Evolutionary conservation across 2,888 invertebrate species (phyloP).

Genomic region (Alloplasta piceator): DNA sequence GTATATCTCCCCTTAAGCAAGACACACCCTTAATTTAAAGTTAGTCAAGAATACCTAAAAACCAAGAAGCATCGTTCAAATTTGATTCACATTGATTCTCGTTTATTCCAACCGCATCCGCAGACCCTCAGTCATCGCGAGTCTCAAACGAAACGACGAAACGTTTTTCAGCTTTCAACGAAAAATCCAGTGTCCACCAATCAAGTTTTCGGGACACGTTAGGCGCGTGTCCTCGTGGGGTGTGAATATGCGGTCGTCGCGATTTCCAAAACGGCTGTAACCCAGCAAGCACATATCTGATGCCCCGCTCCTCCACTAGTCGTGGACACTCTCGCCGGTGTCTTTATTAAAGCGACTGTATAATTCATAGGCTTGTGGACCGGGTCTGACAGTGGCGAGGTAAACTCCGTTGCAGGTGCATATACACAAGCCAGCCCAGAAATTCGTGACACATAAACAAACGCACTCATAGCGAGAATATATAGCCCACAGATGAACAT

Average conservation of each 20-base stretch:
- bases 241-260: constrained; percentile 44
- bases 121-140: too few species aligned
- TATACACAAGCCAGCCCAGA: constrained; percentile 2
- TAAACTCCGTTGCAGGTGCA: constrained; percentile 55
- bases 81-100: too few species aligned
- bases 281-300: too few species aligned
- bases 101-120: too few species aligned
- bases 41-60: too few species aligned
- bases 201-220: background rate
- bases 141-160: too few species aligned
- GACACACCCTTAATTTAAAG: too few species aligned
- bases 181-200: too few species aligned
- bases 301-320: constrained; percentile 2
- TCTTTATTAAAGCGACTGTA: constrained; percentile 69
- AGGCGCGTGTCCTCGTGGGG: constrained; percentile 2
- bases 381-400: constrained; percentile 64
- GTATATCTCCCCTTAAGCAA: too few species aligned
- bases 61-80: too few species aligned
- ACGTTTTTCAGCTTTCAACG: too few species aligned
- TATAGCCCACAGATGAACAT: background rate
- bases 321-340: constrained; percentile 29
- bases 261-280: constrained; percentile 14
- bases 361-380: constrained; percentile 65
- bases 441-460: constrained; percentile 56
- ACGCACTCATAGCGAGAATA: constrained; percentile 25